Evolutionary conservation across 2,888 invertebrate species (phyloP), one percentile per base, ranked within the genome.

Genomic region (Tigriopus californicus): DNA sequence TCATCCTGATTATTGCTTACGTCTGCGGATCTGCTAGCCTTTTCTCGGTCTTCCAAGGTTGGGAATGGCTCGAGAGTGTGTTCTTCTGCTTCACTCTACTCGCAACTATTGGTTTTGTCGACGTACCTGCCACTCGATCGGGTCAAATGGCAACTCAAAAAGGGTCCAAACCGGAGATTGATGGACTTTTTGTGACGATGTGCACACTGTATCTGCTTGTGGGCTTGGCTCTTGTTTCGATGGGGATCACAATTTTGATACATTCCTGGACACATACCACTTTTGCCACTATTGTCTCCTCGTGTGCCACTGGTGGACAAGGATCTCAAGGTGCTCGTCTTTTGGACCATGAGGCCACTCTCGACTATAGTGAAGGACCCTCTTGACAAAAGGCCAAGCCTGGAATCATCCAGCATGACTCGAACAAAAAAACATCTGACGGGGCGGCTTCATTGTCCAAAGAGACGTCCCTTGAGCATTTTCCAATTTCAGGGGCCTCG

Each of bases 181-280:
- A 18, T 49, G 49, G 49, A 22, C 18, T 46, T 15, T 56, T 56
- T 46, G 56, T 56, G 15, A 25, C 20, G 20, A 13, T 56, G 13
- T 56, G 56, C 24, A 44, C 87, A 33, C 80, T 82, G 61, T 88
- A 88, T 70, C 87, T 87, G 61, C 79, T 88, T 74, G 82, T 83
- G 10, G 88, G 88, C 5, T 80, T 88, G 78, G 87, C 87, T 1
- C 73, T 88, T 65, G 87, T 87, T 12, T 86, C 88, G 51, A 88
- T 49, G 49, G 15, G 49, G 3, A 5, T 49, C 49, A 13, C 15
- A 20, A 20, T 49, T 13, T 44, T n/a, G 46, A 44, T 18, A 44
- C 46, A 15, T 44, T 44, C 46, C 46, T 3, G 15, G 10, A 44
- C 44, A 3, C n/a, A 18, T 4, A n/a, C 44, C 3, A 10, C 44